Evolutionary conservation across 1,140 invertebrate species (phyloP), one percentile per base, ranked within the genome.

Genomic region (Telenomus remus): DNA sequence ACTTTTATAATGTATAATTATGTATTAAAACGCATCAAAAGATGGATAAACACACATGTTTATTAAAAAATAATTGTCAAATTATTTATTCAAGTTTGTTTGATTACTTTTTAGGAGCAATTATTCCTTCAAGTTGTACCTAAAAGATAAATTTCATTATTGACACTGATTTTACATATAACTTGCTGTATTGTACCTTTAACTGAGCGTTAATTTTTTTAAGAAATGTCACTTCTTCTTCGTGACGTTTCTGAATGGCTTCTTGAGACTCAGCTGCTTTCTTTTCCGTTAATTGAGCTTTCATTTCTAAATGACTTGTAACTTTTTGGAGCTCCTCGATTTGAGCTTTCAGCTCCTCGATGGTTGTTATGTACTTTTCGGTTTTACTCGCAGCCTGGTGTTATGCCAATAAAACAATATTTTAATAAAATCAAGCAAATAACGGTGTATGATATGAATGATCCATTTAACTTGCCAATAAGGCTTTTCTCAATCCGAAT

Each of bases 401-500:
- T 27, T 27, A 6, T 27, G 1, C 19, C 19, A 27, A 27, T n/a
- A n/a, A n/a, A n/a, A n/a, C n/a, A n/a, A n/a, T n/a, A 27, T 39
- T 4, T 39, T 39, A 39, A 9, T 39, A 4, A 39, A 4, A 1
- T 39, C 3, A 39, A 4, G 6, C 19, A 39, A 39, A 39, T 39
- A 39, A n/a, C 3, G 1, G 3, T 39, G 3, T 39, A 50, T 35
- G 13, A 47, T 47, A 16, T 47, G 16, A 47, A 16, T 8, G 5
- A 27, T 27, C 19, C 6, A 39, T 39, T 50, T 54, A 14, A 73
- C 54, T 69, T 84, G 93, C 93, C 88, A 96, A 94, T 51, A 98
- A 87, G n/a, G 97, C 96, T 90, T 99, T 99, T 44, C 98, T 92
- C 91, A 99, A 96, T 27, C 98, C 98, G 86, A 98, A 99, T 4